Percentiles rank a stretch among this genome's conserved stretches.
These are phyloP conservation scores for Andrena flavipes DNA, from an alignment of 2,888 invertebrate species.

Conservation along the genomic window DNA sequence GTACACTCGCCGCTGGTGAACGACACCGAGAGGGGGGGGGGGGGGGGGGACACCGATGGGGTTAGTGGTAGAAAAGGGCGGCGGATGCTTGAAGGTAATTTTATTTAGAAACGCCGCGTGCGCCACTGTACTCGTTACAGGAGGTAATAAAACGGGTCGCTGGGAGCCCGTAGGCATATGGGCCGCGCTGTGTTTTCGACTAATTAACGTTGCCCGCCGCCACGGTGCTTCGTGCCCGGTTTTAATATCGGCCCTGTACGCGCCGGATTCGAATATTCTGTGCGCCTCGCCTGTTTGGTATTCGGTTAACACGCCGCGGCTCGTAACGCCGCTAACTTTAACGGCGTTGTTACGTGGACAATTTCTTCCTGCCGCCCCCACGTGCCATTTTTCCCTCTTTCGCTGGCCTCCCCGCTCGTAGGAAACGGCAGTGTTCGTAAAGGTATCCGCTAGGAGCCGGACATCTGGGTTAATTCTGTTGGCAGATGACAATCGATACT, in stretches of 20 bases:
- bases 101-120: slow-evolving; percentile 73
- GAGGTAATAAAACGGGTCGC: slow-evolving; percentile 69
- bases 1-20: slow-evolving; percentile 22
- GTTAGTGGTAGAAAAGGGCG: slow-evolving; percentile 47
- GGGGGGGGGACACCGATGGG: slow-evolving; percentile 14
- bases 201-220: slow-evolving; percentile 71
- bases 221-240: slow-evolving; percentile 65
- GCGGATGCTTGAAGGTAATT: slow-evolving; percentile 67
- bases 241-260: slow-evolving; percentile 68
- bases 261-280: slow-evolving; percentile 54
- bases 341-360: slow-evolving; percentile 49
- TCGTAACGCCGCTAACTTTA: slow-evolving; percentile 40
- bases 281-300: slow-evolving; percentile 38
- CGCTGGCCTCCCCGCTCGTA: not conserved
- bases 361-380: slow-evolving; percentile 34
- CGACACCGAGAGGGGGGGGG: slow-evolving; percentile 9
- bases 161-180: slow-evolving; percentile 66
- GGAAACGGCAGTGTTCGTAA: not conserved
- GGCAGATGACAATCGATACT: not conserved
- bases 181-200: slow-evolving; percentile 71
- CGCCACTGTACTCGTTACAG: slow-evolving; percentile 70
- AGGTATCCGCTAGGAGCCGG: no score
- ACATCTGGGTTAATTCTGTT: no score
- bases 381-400: not conserved
- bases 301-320: slow-evolving; percentile 30